Evolutionary conservation across 2,797 vertebrate species (phyloP).

Genomic region (Notoglanidium macrostoma): DNA sequence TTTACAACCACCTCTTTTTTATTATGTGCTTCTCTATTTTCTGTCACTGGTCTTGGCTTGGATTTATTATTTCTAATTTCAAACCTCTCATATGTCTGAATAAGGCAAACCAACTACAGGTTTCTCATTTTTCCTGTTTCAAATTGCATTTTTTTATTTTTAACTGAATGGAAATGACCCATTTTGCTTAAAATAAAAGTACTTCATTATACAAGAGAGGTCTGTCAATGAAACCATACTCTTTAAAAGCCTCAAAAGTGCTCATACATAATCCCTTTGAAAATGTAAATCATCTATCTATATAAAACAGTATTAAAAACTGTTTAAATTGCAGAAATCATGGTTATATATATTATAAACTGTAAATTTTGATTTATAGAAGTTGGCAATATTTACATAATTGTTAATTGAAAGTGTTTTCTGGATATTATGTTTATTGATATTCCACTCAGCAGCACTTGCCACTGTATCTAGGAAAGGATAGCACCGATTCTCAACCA

Average conservation of each 20-base stretch:
- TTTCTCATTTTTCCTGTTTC: background rate
- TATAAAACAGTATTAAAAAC: too few relatives aligned
- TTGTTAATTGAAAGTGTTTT: background rate
- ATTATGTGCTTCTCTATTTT: background rate
- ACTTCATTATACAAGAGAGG: background rate
- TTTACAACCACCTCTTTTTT: background rate
- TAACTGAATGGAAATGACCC: background rate
- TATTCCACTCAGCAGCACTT: background rate
- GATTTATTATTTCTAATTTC: background rate
- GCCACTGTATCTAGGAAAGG: background rate
- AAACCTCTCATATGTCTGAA: background rate
- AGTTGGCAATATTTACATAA: background rate
- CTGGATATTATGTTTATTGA: background rate
- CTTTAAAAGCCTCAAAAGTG: background rate
- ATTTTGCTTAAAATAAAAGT: background rate
- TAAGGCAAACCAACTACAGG: background rate
- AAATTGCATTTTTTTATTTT: background rate
- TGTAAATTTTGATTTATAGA: background rate
- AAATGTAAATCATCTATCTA: background rate
- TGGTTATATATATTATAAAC: background rate
- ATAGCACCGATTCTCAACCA: background rate
- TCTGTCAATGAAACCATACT: background rate
- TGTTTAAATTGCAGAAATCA: background rate
- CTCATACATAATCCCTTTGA: background rate
- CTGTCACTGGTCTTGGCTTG: background rate